These are phyloP conservation scores for Rattus norvegicus DNA, from an alignment of 2,113 vertebrate genomes.

Conservation along the genomic window GRCr8 NC_086020.1:57214501-57215000, in stretches of 20 bases:
- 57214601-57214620: too few species aligned
- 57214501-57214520: not conserved
- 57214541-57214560: too few species aligned
- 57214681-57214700: not conserved
- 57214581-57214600: too few species aligned
- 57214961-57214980: not conserved
- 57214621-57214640: too few species aligned
- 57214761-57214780: not conserved
- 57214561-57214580: not conserved
- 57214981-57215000: not conserved
- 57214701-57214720: not conserved
- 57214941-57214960: not conserved
- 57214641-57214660: too few species aligned
- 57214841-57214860: not conserved
- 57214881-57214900: too few species aligned
- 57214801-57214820: not conserved
- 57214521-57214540: not conserved
- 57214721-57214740: not conserved
- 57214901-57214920: fast-evolving
- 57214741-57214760: not conserved
- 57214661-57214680: too few species aligned
- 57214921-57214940: not conserved
- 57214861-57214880: not conserved
- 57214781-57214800: not conserved
- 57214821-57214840: not conserved